A percentile compares a stretch with the other conserved stretches of the same genome.
Evolutionary conservation across 1,140 invertebrate genomes (phyloP).

Genomic region (Meloidogyne exigua): DNA sequence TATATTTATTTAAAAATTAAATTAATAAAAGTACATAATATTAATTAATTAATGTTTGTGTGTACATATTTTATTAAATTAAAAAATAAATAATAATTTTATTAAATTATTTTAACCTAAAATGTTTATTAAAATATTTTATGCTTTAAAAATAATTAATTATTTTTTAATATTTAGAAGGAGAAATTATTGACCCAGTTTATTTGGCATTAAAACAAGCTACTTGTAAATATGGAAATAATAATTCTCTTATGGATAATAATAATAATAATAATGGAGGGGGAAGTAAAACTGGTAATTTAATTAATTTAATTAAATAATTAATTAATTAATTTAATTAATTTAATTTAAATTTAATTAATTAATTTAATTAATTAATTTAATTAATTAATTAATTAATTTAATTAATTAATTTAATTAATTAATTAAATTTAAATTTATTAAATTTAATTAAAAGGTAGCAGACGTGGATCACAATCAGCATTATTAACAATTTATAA

Average conservation of each 20-base stretch:
- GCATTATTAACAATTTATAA: neutral
- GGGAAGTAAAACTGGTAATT: neutral
- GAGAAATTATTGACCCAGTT: slow-evolving; percentile 51
- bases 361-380: neutral
- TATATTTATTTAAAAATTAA: too few species aligned
- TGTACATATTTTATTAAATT: too few species aligned
- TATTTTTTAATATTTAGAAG: slow-evolving; percentile 35
- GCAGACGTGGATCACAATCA: slow-evolving; percentile 32
- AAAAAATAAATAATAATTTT: too few species aligned
- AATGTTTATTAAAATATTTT: too few species aligned
- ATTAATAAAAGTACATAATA: too few species aligned
- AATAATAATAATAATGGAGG: neutral
- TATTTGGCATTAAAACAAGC: slow-evolving; percentile 63
- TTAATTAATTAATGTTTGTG: too few species aligned
- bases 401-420: neutral
- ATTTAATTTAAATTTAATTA: neutral
- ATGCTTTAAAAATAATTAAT: neutral
- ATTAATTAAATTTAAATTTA: neutral
- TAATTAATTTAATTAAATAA: too few species aligned
- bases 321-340: slow-evolving; percentile 7
- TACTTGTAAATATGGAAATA: slow-evolving; percentile 53
- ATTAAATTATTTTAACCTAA: too few species aligned
- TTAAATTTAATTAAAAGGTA: slow-evolving; percentile 10
- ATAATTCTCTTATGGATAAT: slow-evolving; percentile 27
- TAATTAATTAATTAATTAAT: neutral